Percentiles rank a stretch among this genome's conserved stretches.
Evolutionary conservation across 1,140 invertebrate species (phyloP).

Genomic region (Apolygus lucorum): DNA sequence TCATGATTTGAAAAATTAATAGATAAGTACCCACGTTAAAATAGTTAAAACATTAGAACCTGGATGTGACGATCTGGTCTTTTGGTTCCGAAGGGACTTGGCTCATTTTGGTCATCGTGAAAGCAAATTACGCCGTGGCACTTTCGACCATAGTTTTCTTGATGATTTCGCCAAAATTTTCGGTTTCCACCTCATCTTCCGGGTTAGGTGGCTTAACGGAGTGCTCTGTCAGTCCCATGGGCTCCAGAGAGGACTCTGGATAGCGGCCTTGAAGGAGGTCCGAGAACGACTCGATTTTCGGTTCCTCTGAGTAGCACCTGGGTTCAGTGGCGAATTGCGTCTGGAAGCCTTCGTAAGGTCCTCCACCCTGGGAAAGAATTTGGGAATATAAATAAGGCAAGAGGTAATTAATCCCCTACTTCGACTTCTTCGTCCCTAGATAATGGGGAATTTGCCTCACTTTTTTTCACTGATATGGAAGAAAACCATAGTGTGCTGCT

Average conservation of each 20-base stretch:
- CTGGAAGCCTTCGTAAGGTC: background rate
- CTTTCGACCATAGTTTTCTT: slow-evolving; percentile 88
- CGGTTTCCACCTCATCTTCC: slow-evolving; percentile 45
- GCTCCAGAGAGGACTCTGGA: slow-evolving; percentile 37
- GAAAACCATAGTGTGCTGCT: too few relatives aligned
- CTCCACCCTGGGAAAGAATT: background rate
- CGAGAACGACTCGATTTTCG: slow-evolving; percentile 53
- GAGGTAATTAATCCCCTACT: too few relatives aligned
- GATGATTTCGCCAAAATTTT: slow-evolving; percentile 86
- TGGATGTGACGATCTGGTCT: background rate
- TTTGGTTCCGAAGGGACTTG: too few relatives aligned
- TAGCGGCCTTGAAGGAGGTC: slow-evolving; percentile 54
- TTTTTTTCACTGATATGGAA: too few relatives aligned
- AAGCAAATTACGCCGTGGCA: slow-evolving; percentile 54
- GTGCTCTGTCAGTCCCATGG: background rate
- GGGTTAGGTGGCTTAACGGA: slow-evolving; percentile 28
- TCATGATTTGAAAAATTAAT: too few relatives aligned
- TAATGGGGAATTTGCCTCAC: too few relatives aligned
- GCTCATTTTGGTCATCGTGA: too few relatives aligned
- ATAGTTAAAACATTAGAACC: background rate
- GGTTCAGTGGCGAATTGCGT: slow-evolving; percentile 44
- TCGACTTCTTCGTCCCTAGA: too few relatives aligned
- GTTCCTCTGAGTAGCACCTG: background rate
- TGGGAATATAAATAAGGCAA: too few relatives aligned
- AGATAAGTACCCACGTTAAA: background rate